Evolutionary conservation across 2,113 vertebrate genomes (phyloP).

Genomic region (Megaleporinus macrocephalus): DNA sequence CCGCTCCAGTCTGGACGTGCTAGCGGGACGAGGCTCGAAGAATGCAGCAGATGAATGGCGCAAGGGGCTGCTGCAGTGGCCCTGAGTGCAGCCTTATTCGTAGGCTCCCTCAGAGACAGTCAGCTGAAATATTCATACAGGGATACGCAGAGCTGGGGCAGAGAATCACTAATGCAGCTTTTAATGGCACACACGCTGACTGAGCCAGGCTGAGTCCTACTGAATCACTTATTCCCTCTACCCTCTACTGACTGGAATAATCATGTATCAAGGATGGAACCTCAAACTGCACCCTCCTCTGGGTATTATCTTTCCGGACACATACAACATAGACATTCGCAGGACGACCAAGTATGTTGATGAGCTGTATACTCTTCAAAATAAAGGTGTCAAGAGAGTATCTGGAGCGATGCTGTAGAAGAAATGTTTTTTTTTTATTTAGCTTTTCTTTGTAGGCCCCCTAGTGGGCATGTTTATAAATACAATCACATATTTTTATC

Average conservation of each 20-base stretch:
- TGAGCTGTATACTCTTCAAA: background rate
- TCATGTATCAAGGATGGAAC: slow-evolving; percentile 18
- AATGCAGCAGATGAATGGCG: background rate
- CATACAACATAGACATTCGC: background rate
- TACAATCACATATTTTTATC: no score
- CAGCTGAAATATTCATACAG: slow-evolving; percentile 69
- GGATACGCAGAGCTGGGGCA: slow-evolving; percentile 46
- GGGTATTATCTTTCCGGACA: background rate
- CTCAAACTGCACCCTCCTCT: background rate
- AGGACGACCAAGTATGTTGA: background rate
- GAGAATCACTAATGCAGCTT: slow-evolving; percentile 58
- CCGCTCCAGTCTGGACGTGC: slow-evolving; percentile 54
- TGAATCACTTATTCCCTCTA: slow-evolving; percentile 31
- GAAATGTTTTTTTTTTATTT: no score
- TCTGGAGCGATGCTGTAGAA: background rate
- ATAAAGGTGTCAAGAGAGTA: background rate
- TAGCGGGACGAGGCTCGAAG: background rate
- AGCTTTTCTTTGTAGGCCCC: no score
- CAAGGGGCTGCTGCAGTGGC: slow-evolving; percentile 18
- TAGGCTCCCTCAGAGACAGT: slow-evolving; percentile 48
- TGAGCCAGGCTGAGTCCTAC: slow-evolving; percentile 38
- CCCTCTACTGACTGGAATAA: slow-evolving; percentile 15
- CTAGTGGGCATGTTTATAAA: no score
- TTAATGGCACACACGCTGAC: slow-evolving; percentile 32
- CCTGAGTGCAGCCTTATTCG: slow-evolving; percentile 51